Evolutionary conservation across 2,888 invertebrate species (phyloP), one percentile per base, ranked within the genome.

Genomic region (Omphaloscelis lunosa): DNA sequence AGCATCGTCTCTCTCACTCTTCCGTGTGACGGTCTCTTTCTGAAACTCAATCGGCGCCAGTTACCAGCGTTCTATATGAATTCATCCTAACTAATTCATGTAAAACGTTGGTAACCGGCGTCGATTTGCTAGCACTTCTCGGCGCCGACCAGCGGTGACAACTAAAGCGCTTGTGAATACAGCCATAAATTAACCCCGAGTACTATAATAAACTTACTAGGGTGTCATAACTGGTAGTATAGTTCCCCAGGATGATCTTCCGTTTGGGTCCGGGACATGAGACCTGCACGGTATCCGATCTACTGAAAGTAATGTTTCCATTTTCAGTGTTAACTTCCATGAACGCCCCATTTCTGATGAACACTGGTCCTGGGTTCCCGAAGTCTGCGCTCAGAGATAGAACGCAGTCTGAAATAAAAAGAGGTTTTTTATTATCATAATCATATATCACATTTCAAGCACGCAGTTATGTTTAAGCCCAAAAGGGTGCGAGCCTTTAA

Each of bases 231-330:
- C 86, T 86, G 0, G 91, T 92, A 0, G 90, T 92, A 3, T 81
- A 77, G 62, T 94, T 93, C 0, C 89, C 91, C 11, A 95, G 75
- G 4, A 94, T 78, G 0, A 96, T 80, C 27, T 79, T 85, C 45
- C 90, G 88, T 8, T 81, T 90, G 4, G 82, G 74, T 0, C 96
- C 96, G 0, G 95, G 94, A 72, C 96, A 96, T 0, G 93, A 94
- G 0, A 94, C 88, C 1, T 84, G 79, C 2, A 96, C 56, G 0
- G 87, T 90, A 20, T 93, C 95, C 6, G 92, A 91, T 11, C 91
- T 90, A 0, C 81, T 66, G 58, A 96, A 62, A 20, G 79, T 77
- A 62, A 96, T 89, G 82, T 75, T 88, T 29, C 95, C 95, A 2
- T 77, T 66, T 0, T 76, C 67, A 0, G 80, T 68, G 58, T 92